Conservation (phyloP, 2,113 vertebrate species). For the Callionymus lyra region DNA sequence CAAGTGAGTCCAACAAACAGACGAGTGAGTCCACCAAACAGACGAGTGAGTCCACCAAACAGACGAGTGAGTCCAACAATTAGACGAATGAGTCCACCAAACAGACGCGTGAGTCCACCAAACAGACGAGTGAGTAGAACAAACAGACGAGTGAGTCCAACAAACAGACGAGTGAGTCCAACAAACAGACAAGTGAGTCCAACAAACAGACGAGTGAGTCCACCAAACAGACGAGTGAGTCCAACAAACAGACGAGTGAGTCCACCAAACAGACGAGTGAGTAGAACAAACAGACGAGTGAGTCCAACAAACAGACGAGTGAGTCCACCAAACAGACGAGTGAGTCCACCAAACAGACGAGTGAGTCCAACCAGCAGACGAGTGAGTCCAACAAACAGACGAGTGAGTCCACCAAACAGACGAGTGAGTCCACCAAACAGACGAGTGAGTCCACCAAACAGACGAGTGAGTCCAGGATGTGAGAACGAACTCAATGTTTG, state of each 20-base stretch:
- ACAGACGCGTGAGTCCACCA: conserved; percentile 14
- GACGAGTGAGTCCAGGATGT: conserved; percentile 14
- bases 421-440: conserved; percentile 10
- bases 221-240: conserved; percentile 15
- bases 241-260: conserved; percentile 15
- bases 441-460: conserved; percentile 14
- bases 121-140: conserved; percentile 12
- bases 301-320: conserved; percentile 14
- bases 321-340: conserved; percentile 14
- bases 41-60: conserved; percentile 14
- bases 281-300: too few relatives aligned
- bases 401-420: conserved; percentile 14
- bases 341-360: conserved; percentile 16
- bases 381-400: conserved; percentile 16
- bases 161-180: conserved; percentile 14
- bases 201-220: conserved; percentile 14
- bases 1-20: conserved; percentile 10
- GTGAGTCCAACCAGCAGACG: conserved; percentile 14
- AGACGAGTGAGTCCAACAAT: conserved; percentile 14
- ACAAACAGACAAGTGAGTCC: conserved; percentile 13
- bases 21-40: conserved; percentile 14
- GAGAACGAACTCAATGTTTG: too few relatives aligned
- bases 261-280: too few relatives aligned
- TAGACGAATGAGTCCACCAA: conserved; percentile 14
- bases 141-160: conserved; percentile 15